Percentiles rank a stretch among this genome's conserved stretches.
Evolutionary conservation across 2,888 invertebrate species (phyloP).

Genomic region (Ophion slaviceki): DNA sequence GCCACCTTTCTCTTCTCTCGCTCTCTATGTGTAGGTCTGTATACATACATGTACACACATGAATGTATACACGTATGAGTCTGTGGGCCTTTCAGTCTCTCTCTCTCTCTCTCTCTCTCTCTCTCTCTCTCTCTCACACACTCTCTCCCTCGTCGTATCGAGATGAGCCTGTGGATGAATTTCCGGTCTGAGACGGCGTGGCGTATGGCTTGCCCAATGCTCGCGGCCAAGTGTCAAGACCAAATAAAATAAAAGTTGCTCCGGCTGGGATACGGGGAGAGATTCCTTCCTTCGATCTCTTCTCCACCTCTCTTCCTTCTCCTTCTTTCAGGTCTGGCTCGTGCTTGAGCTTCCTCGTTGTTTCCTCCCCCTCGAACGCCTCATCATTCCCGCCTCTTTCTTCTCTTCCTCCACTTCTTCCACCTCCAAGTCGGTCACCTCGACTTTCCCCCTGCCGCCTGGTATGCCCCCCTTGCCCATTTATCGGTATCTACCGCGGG

Average conservation of each 20-base stretch:
- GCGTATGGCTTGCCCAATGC: conserved; percentile 65
- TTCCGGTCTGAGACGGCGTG: conserved; percentile 63
- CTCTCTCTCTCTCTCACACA: background rate
- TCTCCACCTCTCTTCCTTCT: conserved; percentile 40
- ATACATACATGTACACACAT: background rate
- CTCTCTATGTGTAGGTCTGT: background rate
- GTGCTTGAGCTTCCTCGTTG: conserved; percentile 62
- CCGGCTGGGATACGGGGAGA: conserved; percentile 30
- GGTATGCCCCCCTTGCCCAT: conserved; percentile 5
- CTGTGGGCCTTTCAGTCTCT: background rate
- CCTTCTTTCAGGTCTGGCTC: conserved; percentile 51
- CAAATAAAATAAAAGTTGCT: conserved; percentile 81
- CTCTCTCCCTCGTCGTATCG: conserved; percentile 45
- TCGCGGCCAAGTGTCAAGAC: conserved; percentile 78
- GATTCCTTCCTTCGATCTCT: conserved; percentile 46
- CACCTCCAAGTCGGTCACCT: conserved; percentile 42
- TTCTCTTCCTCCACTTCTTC: conserved; percentile 35
- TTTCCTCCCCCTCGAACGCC: conserved; percentile 62
- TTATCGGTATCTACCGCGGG: conserved; percentile 1
- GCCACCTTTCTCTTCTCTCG: conserved; percentile 53
- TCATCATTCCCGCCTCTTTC: conserved; percentile 58
- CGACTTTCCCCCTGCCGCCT: conserved; percentile 5
- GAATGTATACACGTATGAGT: background rate
- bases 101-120: background rate
- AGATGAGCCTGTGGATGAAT: conserved; percentile 45